Base-by-base conservation (phyloP, 1,140 invertebrate genomes). In the Daktulosphaira vitifoliae region DNA sequence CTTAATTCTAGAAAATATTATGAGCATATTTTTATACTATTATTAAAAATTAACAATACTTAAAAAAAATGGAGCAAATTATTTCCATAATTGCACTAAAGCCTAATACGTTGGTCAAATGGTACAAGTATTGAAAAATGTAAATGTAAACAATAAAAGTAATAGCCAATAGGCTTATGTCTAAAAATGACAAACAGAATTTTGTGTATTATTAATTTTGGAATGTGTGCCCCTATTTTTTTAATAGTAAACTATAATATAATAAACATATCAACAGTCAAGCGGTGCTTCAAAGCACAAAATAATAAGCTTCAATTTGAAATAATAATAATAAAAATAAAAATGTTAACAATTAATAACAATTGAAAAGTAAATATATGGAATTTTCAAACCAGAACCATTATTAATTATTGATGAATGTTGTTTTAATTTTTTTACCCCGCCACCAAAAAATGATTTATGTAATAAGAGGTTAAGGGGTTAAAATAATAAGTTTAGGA, bases 151-250 rank as follows among this genome's bases (percentile, higher is more conserved):
- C 38, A 42, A 56, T 39, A 18, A 33, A 29, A 59, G 42, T 59
- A 46, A 59, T 59, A 62, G 56, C 56, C 56, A 48, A n/a, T 62
- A 29, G 56, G 56, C 56, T 26, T 48, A 62, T 46, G 56, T 62
- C 56, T 62, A 62, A 48, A 33, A n/a, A n/a, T n/a, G 42, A 62
- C 23, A 44, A 42, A 54, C 52, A 54, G 15, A 56, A 46, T 62
- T 48, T 62, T 46, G 23, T 62, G 56, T 46, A 39, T 38, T 42
- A 33, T 5, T 33, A 62, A 62, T 46, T n/a, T 16, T 62, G 56
- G 56, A 62, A 62, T 62, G 56, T 48, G 42, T 20, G 42, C 20
- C 26, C 16, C 26, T 59, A 18, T 39, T 42, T 37, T 15, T 38
- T 44, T 56, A n/a, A 26, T 15, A 13, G 44, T 20, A 59, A 59